A percentile compares a stretch with the other conserved stretches of the same genome.
These are phyloP conservation scores for Cygnus buccinator DNA, from an alignment of 2,113 vertebrate genomes.

Conservation along the genomic window DNA sequence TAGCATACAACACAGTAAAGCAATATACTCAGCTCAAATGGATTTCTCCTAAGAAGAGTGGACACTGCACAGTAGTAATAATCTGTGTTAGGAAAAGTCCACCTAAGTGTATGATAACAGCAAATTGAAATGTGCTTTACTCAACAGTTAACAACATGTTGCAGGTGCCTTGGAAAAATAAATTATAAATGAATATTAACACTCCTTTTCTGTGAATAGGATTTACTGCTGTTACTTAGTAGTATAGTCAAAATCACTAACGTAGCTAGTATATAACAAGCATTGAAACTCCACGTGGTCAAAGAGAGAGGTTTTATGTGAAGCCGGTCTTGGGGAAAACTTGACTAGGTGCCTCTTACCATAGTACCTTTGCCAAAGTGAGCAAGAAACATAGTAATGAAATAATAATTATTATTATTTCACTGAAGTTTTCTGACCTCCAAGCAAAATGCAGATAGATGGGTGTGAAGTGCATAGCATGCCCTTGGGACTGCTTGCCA, in stretches of 20 bases:
- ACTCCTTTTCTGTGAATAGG: not conserved
- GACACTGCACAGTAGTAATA: not conserved
- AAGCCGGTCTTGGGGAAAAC: not conserved
- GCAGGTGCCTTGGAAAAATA: not conserved
- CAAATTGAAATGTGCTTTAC: not conserved
- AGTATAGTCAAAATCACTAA: not conserved
- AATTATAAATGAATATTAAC: not conserved
- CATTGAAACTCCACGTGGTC: not conserved
- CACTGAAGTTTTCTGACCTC: not conserved
- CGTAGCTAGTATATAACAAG: not conserved
- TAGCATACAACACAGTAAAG: not conserved
- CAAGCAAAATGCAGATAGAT: not conserved
- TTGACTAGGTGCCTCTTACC: not conserved
- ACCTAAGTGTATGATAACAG: not conserved
- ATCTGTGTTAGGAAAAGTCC: not conserved
- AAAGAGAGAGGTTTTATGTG: not conserved
- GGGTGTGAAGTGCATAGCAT: not conserved
- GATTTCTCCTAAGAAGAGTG: not conserved
- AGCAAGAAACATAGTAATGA: not conserved
- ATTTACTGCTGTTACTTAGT: not conserved
- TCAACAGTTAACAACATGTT: not conserved
- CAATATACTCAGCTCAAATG: not conserved
- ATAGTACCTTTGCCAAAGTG: not conserved
- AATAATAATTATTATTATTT: not conserved
- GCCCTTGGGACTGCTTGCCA: not conserved